Percentiles rank a stretch among this genome's conserved stretches.
Evolutionary conservation across 2,888 invertebrate genomes (phyloP).

Genomic region (Parnassius smintheus): DNA sequence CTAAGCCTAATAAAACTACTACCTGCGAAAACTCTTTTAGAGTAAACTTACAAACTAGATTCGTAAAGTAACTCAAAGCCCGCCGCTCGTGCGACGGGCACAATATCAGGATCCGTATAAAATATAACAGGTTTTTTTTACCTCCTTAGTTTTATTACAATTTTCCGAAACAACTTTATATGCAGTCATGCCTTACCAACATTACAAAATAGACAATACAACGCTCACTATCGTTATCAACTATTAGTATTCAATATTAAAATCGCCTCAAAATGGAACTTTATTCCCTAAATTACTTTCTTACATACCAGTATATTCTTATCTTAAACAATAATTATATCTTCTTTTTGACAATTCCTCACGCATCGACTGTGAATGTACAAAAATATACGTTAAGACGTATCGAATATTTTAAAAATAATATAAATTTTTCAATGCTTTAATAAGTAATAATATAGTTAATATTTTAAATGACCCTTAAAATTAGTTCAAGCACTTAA

Average conservation of each 20-base stretch:
- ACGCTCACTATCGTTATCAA: constrained; percentile 73
- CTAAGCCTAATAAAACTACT: constrained; percentile 81
- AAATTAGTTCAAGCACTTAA: constrained; percentile 69
- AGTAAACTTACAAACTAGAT: constrained; percentile 74
- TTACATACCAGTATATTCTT: constrained; percentile 56
- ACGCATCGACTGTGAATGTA: constrained; percentile 70
- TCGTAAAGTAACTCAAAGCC: constrained; percentile 74
- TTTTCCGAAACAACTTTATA: constrained; percentile 79
- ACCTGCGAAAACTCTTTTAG: constrained; percentile 81
- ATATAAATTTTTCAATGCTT: constrained; percentile 64
- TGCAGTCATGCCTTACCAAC: constrained; percentile 67
- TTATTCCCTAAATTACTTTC: constrained; percentile 45
- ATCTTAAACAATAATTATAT: constrained; percentile 40
- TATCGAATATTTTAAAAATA: constrained; percentile 60
- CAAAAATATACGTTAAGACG: constrained; percentile 75
- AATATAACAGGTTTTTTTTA: constrained; percentile 75
- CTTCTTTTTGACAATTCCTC: constrained; percentile 73
- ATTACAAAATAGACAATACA: constrained; percentile 76
- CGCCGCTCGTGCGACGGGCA: constrained; percentile 45
- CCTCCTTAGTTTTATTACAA: constrained; percentile 74
- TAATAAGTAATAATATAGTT: constrained; percentile 52
- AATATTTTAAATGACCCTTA: constrained; percentile 64
- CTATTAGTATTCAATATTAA: constrained; percentile 63
- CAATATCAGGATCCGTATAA: constrained; percentile 72
- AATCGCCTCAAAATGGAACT: constrained; percentile 72